Evolutionary conservation across 1,140 invertebrate species (phyloP).

Genomic region (Ceratoteleas bidentatus): DNA sequence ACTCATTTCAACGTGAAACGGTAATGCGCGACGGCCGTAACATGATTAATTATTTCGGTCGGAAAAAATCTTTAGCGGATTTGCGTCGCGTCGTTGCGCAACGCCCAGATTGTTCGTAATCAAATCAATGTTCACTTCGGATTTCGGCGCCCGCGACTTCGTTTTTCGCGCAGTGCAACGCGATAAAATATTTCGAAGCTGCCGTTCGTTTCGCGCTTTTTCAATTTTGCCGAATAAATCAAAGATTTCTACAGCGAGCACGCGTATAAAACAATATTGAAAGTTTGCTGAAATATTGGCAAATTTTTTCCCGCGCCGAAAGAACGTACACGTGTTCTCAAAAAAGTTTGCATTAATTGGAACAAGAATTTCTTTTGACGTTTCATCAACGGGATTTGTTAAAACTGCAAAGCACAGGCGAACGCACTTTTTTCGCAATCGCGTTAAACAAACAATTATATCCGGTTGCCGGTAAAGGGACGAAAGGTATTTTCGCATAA

Average conservation of each 20-base stretch:
- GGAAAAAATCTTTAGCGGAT: background rate
- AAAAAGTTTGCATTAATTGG: conserved; percentile 29
- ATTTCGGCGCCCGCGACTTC: too few relatives aligned
- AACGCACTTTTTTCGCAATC: conserved; percentile 9
- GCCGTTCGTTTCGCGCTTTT: background rate
- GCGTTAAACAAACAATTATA: conserved; percentile 9
- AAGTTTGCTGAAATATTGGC: conserved; percentile 19
- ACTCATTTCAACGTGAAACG: conserved; percentile 2
- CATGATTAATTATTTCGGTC: background rate
- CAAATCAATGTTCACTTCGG: too few relatives aligned
- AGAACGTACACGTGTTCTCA: conserved; percentile 9
- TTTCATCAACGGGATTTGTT: conserved; percentile 31
- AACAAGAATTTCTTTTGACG: conserved; percentile 25
- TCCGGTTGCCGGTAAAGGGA: too few relatives aligned
- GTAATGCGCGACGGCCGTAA: background rate
- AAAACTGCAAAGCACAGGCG: conserved; percentile 12
- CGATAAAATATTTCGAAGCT: background rate
- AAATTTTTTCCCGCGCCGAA: conserved; percentile 2
- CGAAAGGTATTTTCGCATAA: too few relatives aligned
- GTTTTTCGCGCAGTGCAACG: background rate
- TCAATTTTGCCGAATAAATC: background rate
- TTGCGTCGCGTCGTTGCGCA: background rate
- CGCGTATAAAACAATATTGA: conserved; percentile 5
- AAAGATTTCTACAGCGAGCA: conserved; percentile 2
- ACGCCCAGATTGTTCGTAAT: too few relatives aligned